Conservation (phyloP, 2,113 vertebrate species). For the Stigmatopora argus region DNA sequence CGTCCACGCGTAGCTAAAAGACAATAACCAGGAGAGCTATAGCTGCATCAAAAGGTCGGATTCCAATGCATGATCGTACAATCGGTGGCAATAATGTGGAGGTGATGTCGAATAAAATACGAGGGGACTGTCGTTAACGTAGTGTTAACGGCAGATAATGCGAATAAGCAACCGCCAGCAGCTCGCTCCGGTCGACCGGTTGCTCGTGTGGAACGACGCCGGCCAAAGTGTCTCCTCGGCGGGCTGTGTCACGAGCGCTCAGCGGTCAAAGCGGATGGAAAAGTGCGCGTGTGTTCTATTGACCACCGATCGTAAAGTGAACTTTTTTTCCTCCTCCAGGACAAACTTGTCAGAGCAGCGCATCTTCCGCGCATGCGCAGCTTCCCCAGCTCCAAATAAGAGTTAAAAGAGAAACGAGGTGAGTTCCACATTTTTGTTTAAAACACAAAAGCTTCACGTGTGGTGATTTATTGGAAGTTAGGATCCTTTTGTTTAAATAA, state of each 20-base stretch:
- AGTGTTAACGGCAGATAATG: conserved; percentile 34
- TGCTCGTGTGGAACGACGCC: conserved; percentile 2
- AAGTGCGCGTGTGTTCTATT: conserved; percentile 17
- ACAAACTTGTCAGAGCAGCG: conserved; percentile 75
- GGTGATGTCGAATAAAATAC: neutral
- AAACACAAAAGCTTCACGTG: conserved; percentile 45
- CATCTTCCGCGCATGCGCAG: conserved; percentile 73
- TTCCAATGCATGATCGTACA: neutral
- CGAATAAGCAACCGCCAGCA: neutral
- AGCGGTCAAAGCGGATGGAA: conserved; percentile 2
- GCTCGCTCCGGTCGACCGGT: conserved; percentile 17
- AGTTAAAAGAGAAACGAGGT: conserved; percentile 82
- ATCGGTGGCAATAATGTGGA: neutral
- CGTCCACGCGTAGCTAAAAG: neutral
- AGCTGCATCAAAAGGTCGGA: neutral
- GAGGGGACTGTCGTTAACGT: conserved; percentile 6
- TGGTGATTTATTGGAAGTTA: conserved; percentile 40
- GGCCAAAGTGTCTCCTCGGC: conserved; percentile 16
- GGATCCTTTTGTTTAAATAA: conserved; percentile 14
- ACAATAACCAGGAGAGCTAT: neutral
- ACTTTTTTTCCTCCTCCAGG: conserved; percentile 64
- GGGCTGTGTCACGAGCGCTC: conserved; percentile 27
- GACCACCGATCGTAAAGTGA: conserved; percentile 56
- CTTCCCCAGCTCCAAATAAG: conserved; percentile 74
- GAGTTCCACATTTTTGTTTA: conserved; percentile 71